Conservation (phyloP, 2,888 invertebrate species). For the Lomographa bimaculata region DNA sequence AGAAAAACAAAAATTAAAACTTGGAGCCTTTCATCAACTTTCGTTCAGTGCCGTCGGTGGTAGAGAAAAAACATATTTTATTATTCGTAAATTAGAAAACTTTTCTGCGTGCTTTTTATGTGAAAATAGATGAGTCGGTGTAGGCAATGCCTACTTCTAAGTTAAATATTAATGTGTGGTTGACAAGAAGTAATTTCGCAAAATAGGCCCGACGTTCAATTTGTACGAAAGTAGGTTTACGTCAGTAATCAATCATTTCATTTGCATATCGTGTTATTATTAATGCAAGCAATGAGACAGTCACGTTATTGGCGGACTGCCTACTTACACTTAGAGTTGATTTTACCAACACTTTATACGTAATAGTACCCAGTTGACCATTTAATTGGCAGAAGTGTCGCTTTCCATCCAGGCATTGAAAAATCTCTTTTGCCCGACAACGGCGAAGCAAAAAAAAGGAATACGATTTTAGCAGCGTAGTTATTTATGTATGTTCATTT, state of each 20-base stretch:
- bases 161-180: slow-evolving; percentile 20
- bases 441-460: too few species aligned
- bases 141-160: slow-evolving; percentile 18
- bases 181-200: slow-evolving; percentile 23
- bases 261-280: slow-evolving; percentile 18
- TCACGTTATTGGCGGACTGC: neutral
- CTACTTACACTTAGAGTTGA: too few species aligned
- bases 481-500: too few species aligned
- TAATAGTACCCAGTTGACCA: too few species aligned
- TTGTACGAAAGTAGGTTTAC: slow-evolving; percentile 25
- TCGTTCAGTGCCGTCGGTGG: slow-evolving; percentile 57
- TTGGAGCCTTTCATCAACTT: slow-evolving; percentile 70
- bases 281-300: slow-evolving; percentile 16
- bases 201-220: slow-evolving; percentile 29
- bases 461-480: too few species aligned
- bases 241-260: slow-evolving; percentile 37
- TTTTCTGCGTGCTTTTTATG: slow-evolving; percentile 60
- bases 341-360: too few species aligned
- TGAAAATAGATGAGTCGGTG: slow-evolving; percentile 49
- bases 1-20: slow-evolving; percentile 72
- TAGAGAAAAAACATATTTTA: slow-evolving; percentile 68
- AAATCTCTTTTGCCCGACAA: too few species aligned
- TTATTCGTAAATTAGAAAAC: slow-evolving; percentile 76
- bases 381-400: too few species aligned
- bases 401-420: too few species aligned